phyloP scores from a whole-genome alignment of 2,797 vertebrate genomes.

The Setipinna tenuifilis region DNA sequence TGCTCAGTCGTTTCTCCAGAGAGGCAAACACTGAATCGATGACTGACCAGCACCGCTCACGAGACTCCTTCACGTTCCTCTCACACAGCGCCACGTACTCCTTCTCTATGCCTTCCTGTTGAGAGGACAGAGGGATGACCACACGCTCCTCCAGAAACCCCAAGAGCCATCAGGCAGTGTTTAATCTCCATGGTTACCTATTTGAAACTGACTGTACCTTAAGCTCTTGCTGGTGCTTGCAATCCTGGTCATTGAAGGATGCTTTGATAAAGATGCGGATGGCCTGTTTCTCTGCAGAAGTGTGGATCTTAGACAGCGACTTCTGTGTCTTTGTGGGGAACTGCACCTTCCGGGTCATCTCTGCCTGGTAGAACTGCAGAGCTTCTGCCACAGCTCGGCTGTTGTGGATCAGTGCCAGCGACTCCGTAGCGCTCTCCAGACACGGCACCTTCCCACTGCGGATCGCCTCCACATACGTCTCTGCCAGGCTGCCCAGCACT shows the following conservation, averaged over 20 bases:
- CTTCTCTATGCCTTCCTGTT: neutral
- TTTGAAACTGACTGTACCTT: conserved; percentile 37
- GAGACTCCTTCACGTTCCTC: neutral
- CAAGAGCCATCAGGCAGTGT: no score
- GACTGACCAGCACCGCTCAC: neutral
- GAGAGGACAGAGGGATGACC: no score
- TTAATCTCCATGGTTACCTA: no score
- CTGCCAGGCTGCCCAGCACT: conserved; percentile 65
- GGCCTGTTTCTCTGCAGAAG: conserved; percentile 50
- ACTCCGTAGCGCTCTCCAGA: conserved; percentile 62
- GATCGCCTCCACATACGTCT: conserved; percentile 64
- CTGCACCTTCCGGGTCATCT: conserved; percentile 39
- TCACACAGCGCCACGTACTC: neutral
- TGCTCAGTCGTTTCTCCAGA: conserved; percentile 53
- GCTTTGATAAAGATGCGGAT: conserved; percentile 52
- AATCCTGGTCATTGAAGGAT: conserved; percentile 58
- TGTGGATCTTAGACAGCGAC: conserved; percentile 63
- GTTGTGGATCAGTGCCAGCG: conserved; percentile 64
- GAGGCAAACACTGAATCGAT: conserved; percentile 30
- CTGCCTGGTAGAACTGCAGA: conserved; percentile 49
- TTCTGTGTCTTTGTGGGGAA: conserved; percentile 53
- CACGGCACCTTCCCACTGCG: conserved; percentile 63
- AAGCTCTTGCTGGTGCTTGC: conserved; percentile 47
- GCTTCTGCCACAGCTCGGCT: conserved; percentile 46
- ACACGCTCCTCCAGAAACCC: no score